These are phyloP conservation scores for Lasioglossum calceatum DNA, from an alignment of 2,888 invertebrate genomes.

Conservation along the genomic window DNA sequence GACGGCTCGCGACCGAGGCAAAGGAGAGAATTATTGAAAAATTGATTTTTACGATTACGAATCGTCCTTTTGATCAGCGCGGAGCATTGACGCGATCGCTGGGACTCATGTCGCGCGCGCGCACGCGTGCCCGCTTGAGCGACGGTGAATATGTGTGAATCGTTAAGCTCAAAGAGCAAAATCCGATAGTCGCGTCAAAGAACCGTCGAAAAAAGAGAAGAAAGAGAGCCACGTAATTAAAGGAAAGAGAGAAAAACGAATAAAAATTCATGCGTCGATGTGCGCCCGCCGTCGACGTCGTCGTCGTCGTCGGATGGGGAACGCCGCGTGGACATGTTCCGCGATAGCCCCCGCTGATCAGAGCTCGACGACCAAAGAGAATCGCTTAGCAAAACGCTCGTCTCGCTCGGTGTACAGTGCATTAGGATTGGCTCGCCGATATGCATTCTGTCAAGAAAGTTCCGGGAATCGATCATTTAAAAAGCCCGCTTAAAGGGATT, in stretches of 20 bases:
- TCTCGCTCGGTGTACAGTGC: background rate
- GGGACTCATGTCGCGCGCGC: conserved; percentile 21
- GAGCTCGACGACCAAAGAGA: background rate
- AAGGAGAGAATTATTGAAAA: conserved; percentile 63
- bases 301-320: background rate
- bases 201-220: conserved; percentile 31
- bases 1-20: conserved; percentile 34
- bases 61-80: conserved; percentile 55
- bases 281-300: background rate
- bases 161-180: conserved; percentile 65
- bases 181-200: conserved; percentile 65
- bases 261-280: conserved; percentile 14
- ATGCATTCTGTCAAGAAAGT: too few relatives aligned
- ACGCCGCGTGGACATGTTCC: background rate
- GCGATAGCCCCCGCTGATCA: conserved; percentile 31
- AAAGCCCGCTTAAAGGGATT: too few relatives aligned
- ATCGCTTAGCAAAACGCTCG: background rate
- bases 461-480: too few relatives aligned
- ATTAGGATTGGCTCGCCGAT: too few relatives aligned
- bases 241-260: conserved; percentile 19
- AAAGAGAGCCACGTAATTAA: conserved; percentile 52
- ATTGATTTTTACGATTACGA: conserved; percentile 61
- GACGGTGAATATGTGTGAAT: conserved; percentile 48
- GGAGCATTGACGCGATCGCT: conserved; percentile 43
- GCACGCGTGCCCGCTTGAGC: background rate